A percentile compares a stretch with the other conserved stretches of the same genome.
These are phyloP conservation scores for Apis mellifera DNA, from an alignment of 1,140 invertebrate species.

Conservation along the genomic window Amel_HAv3.1 CM009943.2:4304501-4305000, in stretches of 20 bases:
- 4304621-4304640: constrained; percentile 31
- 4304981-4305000: constrained; percentile 59
- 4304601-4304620: constrained; percentile 29
- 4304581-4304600: constrained; percentile 41
- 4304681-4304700: constrained; percentile 43
- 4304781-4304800: not conserved
- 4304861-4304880: no score
- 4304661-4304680: constrained; percentile 13
- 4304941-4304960: not conserved
- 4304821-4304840: no score
- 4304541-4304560: constrained; percentile 40
- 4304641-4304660: constrained; percentile 33
- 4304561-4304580: constrained; percentile 59
- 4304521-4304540: constrained; percentile 11
- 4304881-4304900: constrained; percentile 11
- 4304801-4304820: no score
- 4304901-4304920: not conserved
- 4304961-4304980: not conserved
- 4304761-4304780: constrained; percentile 29
- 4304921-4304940: not conserved
- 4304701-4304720: constrained; percentile 58
- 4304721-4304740: constrained; percentile 34
- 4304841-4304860: no score
- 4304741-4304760: constrained; percentile 54
- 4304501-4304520: constrained; percentile 24